A percentile compares a stretch with the other conserved stretches of the same genome.
These are phyloP conservation scores for Zaprionus kolodkinae DNA, from an alignment of 1,140 invertebrate genomes.

Conservation along the genomic window DNA sequence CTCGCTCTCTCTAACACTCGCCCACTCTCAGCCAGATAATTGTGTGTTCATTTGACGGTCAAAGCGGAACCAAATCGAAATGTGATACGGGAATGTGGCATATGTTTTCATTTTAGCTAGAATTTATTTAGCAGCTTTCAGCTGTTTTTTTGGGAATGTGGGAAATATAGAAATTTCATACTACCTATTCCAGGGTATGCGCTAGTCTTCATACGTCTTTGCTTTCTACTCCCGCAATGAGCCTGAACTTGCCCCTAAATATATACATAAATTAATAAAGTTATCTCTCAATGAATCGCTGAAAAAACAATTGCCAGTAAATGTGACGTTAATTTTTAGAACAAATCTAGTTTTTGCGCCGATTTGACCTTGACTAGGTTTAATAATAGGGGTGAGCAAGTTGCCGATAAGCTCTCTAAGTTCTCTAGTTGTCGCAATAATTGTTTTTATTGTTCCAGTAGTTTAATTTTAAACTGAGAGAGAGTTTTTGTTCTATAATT, in stretches of 20 bases:
- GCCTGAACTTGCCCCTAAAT: neutral
- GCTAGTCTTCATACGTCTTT: neutral
- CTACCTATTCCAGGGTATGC: neutral
- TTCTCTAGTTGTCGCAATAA: neutral
- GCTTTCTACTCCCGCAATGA: neutral
- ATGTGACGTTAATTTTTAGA: constrained; percentile 18
- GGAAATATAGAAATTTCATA: no score
- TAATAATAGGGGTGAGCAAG: constrained; percentile 6
- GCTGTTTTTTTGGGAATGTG: no score
- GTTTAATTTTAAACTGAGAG: neutral
- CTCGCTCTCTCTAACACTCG: neutral
- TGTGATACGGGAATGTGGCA: neutral
- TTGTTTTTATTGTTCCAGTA: neutral
- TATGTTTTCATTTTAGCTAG: neutral
- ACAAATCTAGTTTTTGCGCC: constrained; percentile 16
- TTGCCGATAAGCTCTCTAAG: constrained; percentile 1
- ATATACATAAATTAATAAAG: neutral
- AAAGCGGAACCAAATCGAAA: neutral
- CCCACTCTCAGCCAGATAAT: constrained; percentile 9
- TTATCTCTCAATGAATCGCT: neutral
- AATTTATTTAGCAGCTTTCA: neutral
- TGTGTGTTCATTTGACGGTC: constrained; percentile 10
- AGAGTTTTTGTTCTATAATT: neutral
- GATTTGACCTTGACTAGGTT: constrained; percentile 23
- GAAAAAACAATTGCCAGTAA: constrained; percentile 10